Base-by-base conservation (phyloP, 2,113 vertebrate genomes). In the Aptenodytes patagonicus region DNA sequence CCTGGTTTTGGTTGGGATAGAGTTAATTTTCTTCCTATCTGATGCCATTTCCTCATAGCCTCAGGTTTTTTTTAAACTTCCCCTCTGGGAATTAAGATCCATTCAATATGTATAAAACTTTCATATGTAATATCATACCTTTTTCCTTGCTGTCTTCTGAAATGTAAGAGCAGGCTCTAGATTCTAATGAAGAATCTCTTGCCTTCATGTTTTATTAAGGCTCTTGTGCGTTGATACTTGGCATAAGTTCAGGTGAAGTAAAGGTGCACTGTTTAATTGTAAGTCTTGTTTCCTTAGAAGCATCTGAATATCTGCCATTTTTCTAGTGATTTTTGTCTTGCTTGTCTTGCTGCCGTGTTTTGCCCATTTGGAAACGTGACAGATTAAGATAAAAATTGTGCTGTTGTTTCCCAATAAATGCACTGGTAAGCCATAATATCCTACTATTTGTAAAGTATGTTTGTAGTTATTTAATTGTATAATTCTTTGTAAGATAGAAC, bases 81-180 rank as follows among this genome's bases (percentile, higher is more conserved):
- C 46, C 93, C 69, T 91, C 42, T 94, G 95, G 95, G 97, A 96
- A 96, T 96, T 96, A 34, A 83, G 51, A 73, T 78, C 77, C 76
- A 60, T 96, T 94, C 81, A 89, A 46, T 38, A 82, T 62, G 9
- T 87, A 91, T 95, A 71, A 95, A 95, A 91, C 24, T 80, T 97
- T 95, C 64, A 89, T 65, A 49, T 86, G 71, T 76, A 66, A 66
- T 87, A 46, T 60, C 64, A 11, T 65, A n/a, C 51, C 7, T 91
- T 93, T 95, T 90, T 73, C 75, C 55, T 86, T 82, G 55, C 58
- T 77, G 51, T 61, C 55, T 83, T 64, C 68, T 79, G 64, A 79
- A 90, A 73, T 31, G 57, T 46, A 73, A 76, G 25, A 83, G 79
- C 47, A 72, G 69, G 40, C 65, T 91, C 32, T 31, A 72, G 66